phyloP scores from a whole-genome alignment of 2,888 invertebrate species.

The Mythimna ferrago region DNA sequence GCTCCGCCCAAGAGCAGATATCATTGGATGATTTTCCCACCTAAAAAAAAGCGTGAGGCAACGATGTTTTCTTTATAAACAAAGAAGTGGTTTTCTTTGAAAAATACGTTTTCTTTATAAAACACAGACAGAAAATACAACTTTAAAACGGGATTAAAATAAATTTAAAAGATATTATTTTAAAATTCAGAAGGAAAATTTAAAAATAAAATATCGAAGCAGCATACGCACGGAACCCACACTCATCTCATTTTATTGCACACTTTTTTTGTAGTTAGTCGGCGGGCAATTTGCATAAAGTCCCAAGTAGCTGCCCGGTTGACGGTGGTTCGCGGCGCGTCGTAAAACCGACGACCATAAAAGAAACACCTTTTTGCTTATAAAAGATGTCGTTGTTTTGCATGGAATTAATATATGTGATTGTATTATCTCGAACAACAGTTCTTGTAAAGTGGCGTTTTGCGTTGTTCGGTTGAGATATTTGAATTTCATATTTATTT shows the following conservation, averaged over 20 bases:
- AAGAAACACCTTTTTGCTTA: slow-evolving; percentile 84
- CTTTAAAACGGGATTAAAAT: background rate
- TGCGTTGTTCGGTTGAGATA: slow-evolving; percentile 45
- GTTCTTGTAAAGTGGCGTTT: slow-evolving; percentile 61
- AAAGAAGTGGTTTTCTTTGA: background rate
- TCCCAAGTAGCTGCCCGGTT: slow-evolving; percentile 82
- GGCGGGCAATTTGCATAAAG: slow-evolving; percentile 83
- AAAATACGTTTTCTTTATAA: background rate
- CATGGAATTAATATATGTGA: slow-evolving; percentile 69
- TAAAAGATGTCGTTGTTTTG: slow-evolving; percentile 72
- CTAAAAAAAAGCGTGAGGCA: no score
- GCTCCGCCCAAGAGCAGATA: no score
- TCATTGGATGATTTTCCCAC: no score
- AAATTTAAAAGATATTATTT: background rate
- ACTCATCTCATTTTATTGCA: slow-evolving; percentile 66
- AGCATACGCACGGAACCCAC: slow-evolving; percentile 55
- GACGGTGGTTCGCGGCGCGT: slow-evolving; percentile 72
- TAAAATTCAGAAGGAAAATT: background rate
- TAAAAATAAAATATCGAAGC: background rate
- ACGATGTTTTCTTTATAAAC: no score
- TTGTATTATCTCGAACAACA: slow-evolving; percentile 65
- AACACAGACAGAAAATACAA: background rate
- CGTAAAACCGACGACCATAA: slow-evolving; percentile 85
- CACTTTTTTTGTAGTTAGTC: slow-evolving; percentile 75
- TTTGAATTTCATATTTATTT: slow-evolving; percentile 31